phyloP scores from a whole-genome alignment of 2,888 invertebrate species.

The Clanis bilineata region DNA sequence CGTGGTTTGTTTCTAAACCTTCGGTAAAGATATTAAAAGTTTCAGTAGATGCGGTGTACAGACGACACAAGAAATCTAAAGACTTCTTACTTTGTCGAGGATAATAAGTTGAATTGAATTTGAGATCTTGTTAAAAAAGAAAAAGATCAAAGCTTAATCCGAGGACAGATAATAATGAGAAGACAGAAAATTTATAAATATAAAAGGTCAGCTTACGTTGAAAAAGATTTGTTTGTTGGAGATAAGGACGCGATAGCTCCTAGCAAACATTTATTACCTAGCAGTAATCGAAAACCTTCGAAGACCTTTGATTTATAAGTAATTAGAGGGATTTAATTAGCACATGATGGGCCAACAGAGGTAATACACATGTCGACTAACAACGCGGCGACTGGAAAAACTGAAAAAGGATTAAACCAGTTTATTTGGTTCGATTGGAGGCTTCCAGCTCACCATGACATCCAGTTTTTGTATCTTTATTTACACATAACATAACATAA shows the following conservation, averaged over 20 bases:
- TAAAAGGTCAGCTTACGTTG: slow-evolving; percentile 10
- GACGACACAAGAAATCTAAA: slow-evolving; percentile 9
- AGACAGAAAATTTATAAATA: slow-evolving; percentile 10
- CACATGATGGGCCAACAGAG: slow-evolving; percentile 14
- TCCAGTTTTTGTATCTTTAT: neutral
- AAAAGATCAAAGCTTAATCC: slow-evolving; percentile 5
- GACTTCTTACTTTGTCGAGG: neutral
- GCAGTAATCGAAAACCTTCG: slow-evolving; percentile 27
- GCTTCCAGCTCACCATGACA: neutral
- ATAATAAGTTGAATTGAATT: slow-evolving; percentile 7
- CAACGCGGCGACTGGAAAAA: neutral
- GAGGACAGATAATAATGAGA: neutral
- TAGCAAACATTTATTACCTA: slow-evolving; percentile 40
- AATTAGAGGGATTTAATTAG: slow-evolving; percentile 43
- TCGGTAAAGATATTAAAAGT: neutral
- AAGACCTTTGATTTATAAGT: slow-evolving; percentile 39
- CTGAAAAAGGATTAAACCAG: neutral
- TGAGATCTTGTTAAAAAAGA: slow-evolving; percentile 5
- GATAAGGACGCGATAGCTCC: slow-evolving; percentile 47
- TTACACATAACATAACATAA: neutral
- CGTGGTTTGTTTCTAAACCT: neutral
- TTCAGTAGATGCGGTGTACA: neutral
- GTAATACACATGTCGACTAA: neutral
- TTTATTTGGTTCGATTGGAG: slow-evolving; percentile 3
- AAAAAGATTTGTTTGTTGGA: slow-evolving; percentile 34